Evolutionary conservation across 2,797 vertebrate species (phyloP), one percentile per base, ranked within the genome.

Genomic region (Oryzias dopingdopingensis): DNA sequence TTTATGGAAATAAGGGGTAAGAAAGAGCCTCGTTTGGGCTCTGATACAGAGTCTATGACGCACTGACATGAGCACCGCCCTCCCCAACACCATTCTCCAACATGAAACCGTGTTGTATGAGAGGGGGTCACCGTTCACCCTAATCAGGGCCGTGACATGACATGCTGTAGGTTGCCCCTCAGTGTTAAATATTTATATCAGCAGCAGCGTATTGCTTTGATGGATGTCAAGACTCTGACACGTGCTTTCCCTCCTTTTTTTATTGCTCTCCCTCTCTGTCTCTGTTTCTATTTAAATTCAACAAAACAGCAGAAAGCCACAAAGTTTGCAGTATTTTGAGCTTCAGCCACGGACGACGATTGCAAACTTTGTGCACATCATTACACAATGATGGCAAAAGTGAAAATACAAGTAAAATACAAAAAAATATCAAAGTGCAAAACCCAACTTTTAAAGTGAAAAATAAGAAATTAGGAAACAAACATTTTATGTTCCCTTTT

Each of bases 131-230:
- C 90, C 86, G 70, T 83, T 83, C 82, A 77, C 84, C 86, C 90
- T 92, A 92, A 92, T 92, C 90, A 91, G 87, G 78, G 89, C 84
- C 89, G 80, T 91, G 91, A 91, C 91, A 92, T 89, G 90, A 92
- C 90, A 92, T 86, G 89, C 86, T 90, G 90, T 90, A 90, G 90
- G 90, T 88, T 90, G 86, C 86, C 85, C 88, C 83, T 88, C 89
- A 59, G 85, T 90, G 89, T 92, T 91, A 90, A 91, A 92, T 91
- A 91, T 92, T 91, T 91, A 91, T 92, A 87, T 90, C 89, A 88
- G 88, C 82, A 80, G 71, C 29, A 58, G 65, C 65, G 86, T 81
- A 80, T 67, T 89, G 83, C 82, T 77, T 85, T 91, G 90, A 91
- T 88, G 89, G 88, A 87, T 91, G 91, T 91, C 91, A 91, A 75